These are phyloP conservation scores for Grammomys dolichurus DNA, from an alignment of 2,113 vertebrate species.

Conservation along the genomic window DNA sequence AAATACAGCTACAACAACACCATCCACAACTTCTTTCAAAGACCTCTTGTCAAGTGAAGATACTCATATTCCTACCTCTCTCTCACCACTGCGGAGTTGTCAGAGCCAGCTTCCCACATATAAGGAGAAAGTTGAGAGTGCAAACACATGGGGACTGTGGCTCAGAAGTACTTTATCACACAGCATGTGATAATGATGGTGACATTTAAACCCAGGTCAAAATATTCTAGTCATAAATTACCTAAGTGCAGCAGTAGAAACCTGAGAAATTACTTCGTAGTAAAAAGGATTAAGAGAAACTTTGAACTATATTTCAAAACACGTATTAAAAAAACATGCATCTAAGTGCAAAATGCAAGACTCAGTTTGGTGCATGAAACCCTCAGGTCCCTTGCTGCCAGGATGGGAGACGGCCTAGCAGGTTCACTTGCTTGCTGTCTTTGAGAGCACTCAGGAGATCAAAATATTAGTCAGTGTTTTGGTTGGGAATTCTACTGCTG, in stretches of 20 bases:
- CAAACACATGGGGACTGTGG: neutral
- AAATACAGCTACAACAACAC: neutral
- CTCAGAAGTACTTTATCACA: neutral
- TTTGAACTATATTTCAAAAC: neutral
- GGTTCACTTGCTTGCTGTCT: neutral
- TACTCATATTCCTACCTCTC: neutral
- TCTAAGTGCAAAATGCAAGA: neutral
- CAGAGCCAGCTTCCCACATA: neutral
- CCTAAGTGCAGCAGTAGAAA: neutral
- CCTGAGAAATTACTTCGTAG: neutral
- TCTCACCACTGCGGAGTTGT: neutral
- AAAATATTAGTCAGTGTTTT: constrained; percentile 42
- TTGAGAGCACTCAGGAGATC: neutral
- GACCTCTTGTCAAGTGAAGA: neutral
- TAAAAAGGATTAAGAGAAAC: neutral
- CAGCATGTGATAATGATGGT: neutral
- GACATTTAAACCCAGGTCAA: neutral
- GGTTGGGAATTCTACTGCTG: constrained; percentile 10
- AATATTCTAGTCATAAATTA: neutral
- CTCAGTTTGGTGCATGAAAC: neutral
- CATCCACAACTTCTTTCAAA: neutral
- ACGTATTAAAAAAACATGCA: neutral
- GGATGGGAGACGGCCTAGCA: neutral
- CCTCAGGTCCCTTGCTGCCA: neutral
- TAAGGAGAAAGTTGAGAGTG: neutral